Evolutionary conservation across 2,888 invertebrate genomes (phyloP).

Genomic region (Muscina levida): DNA sequence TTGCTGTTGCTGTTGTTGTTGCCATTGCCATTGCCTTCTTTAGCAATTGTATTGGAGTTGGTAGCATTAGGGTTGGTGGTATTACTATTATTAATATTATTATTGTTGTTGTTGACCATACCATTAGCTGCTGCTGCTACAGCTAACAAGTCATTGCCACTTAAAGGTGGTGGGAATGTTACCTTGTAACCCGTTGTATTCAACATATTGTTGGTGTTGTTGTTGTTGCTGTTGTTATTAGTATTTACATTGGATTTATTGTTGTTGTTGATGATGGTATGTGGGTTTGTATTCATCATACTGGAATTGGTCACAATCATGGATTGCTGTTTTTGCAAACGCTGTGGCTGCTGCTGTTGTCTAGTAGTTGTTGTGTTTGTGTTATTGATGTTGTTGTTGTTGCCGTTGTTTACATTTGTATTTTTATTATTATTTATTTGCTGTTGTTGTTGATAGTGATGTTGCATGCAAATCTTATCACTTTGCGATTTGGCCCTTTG

Average conservation of each 20-base stretch:
- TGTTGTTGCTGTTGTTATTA: slow-evolving; percentile 52
- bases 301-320: slow-evolving; percentile 67
- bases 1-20: slow-evolving; percentile 8
- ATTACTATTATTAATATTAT: no score
- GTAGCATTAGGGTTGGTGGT: slow-evolving; percentile 31
- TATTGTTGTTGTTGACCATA: slow-evolving; percentile 61
- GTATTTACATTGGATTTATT: slow-evolving; percentile 36
- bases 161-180: slow-evolving; percentile 64
- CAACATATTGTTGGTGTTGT: slow-evolving; percentile 52
- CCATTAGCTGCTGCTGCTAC: slow-evolving; percentile 70
- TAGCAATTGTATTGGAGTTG: not conserved
- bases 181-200: slow-evolving; percentile 60
- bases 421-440: slow-evolving; percentile 49
- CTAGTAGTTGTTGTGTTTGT: slow-evolving; percentile 21
- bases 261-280: slow-evolving; percentile 63
- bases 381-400: slow-evolving; percentile 41
- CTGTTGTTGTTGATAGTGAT: slow-evolving; percentile 57
- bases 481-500: slow-evolving; percentile 74
- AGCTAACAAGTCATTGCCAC: slow-evolving; percentile 72
- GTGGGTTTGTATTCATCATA: slow-evolving; percentile 35
- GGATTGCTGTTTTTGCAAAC: slow-evolving; percentile 68
- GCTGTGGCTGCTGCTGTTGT: slow-evolving; percentile 60
- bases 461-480: slow-evolving; percentile 70
- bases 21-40: not conserved
- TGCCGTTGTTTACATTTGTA: not conserved